Conservation (phyloP, 2,797 vertebrate genomes). For the Steatocranus sp. region DNA sequence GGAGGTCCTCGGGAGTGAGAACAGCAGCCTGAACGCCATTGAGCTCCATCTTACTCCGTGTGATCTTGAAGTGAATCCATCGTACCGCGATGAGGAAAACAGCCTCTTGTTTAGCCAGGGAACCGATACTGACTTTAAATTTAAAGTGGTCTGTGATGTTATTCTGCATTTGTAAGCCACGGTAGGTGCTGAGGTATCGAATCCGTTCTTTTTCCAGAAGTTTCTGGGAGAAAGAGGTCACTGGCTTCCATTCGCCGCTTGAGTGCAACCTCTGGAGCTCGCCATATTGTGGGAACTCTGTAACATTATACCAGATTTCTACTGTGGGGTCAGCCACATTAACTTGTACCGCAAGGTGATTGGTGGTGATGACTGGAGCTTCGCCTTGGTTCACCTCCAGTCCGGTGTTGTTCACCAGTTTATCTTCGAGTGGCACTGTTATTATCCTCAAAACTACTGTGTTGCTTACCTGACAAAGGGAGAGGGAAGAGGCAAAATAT, state of each 20-base stretch:
- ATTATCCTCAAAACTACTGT: slow-evolving; percentile 81
- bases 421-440: slow-evolving; percentile 78
- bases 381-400: slow-evolving; percentile 79
- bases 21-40: slow-evolving; percentile 62
- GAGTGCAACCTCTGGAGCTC: slow-evolving; percentile 79
- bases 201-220: slow-evolving; percentile 75
- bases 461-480: slow-evolving; percentile 76
- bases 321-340: slow-evolving; percentile 69
- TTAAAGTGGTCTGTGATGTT: slow-evolving; percentile 80
- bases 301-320: slow-evolving; percentile 78
- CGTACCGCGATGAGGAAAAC: slow-evolving; percentile 74
- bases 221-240: slow-evolving; percentile 78
- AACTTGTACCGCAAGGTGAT: slow-evolving; percentile 79
- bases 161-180: slow-evolving; percentile 66
- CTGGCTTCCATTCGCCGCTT: slow-evolving; percentile 77
- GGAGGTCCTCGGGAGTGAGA: slow-evolving; percentile 77
- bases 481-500: background rate
- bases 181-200: slow-evolving; percentile 78
- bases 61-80: slow-evolving; percentile 82
- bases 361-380: slow-evolving; percentile 67
- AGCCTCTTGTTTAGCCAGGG: slow-evolving; percentile 66
- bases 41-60: slow-evolving; percentile 78
- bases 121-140: slow-evolving; percentile 78
- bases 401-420: slow-evolving; percentile 78
- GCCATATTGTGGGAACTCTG: slow-evolving; percentile 76